Conservation (phyloP, 1,140 invertebrate species). For the Teleopsis dalmanni region DNA sequence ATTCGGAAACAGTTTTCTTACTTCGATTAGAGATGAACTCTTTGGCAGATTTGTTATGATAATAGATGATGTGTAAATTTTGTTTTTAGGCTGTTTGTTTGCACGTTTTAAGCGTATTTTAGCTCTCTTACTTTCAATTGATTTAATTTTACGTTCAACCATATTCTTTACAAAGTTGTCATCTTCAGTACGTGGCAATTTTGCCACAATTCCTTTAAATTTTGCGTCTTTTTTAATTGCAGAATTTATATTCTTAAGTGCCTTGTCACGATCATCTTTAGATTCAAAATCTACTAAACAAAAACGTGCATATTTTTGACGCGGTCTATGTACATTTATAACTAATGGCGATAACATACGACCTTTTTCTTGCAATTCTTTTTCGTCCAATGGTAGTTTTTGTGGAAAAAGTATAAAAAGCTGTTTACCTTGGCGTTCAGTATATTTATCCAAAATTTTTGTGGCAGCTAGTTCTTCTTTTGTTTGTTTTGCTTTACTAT, state of each 20-base stretch:
- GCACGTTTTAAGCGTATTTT: conserved; percentile 27
- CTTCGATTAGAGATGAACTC: conserved; percentile 21
- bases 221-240: conserved; percentile 16
- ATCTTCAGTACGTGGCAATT: conserved; percentile 32
- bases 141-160: conserved; percentile 26
- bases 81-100: conserved; percentile 18
- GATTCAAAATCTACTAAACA: conserved; percentile 32
- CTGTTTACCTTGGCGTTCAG: conserved; percentile 28
- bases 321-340: conserved; percentile 25
- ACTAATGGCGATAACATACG: conserved; percentile 26
- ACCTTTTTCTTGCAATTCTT: conserved; percentile 23
- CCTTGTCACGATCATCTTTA: conserved; percentile 24
- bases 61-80: conserved; percentile 30
- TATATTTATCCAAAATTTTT: conserved; percentile 27
- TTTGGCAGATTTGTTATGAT: conserved; percentile 36
- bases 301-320: conserved; percentile 36
- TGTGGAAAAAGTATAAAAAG: conserved; percentile 32
- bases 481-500: too few species aligned
- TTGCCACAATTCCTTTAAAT: conserved; percentile 24
- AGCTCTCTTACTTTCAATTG: conserved; percentile 26
- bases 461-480: conserved; percentile 23
- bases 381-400: conserved; percentile 25
- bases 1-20: conserved; percentile 29
- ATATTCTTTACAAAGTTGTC: conserved; percentile 32
- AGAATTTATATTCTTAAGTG: conserved; percentile 18